Percentiles rank a stretch among this genome's conserved stretches.
Evolutionary conservation across 2,797 vertebrate species (phyloP).

Genomic region (Pangasius larnaudii): DNA sequence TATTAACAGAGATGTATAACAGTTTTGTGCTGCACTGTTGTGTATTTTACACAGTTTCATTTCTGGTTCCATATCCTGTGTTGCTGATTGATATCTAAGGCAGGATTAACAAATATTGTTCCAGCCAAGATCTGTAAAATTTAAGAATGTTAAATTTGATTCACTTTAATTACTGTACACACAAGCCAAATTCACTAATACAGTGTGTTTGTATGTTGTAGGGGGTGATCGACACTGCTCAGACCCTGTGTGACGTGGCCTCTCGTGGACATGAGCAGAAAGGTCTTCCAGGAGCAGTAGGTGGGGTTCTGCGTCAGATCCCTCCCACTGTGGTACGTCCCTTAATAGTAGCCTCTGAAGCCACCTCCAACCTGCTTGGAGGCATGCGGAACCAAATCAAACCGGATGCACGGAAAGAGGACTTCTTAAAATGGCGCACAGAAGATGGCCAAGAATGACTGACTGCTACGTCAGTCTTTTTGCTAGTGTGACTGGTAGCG

Average conservation of each 20-base stretch:
- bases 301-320: constrained; percentile 90
- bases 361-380: constrained; percentile 89
- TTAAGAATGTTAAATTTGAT: not conserved
- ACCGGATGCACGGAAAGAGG: constrained; percentile 89
- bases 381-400: constrained; percentile 96
- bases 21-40: not conserved
- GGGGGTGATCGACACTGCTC: constrained; percentile 90
- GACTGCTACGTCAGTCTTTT: constrained; percentile 48
- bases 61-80: not conserved
- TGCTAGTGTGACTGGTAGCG: constrained; percentile 42
- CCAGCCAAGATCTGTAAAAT: not conserved
- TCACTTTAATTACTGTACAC: not conserved
- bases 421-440: constrained; percentile 89
- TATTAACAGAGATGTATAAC: not conserved
- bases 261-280: constrained; percentile 91
- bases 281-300: constrained; percentile 88
- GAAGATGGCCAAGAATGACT: constrained; percentile 86
- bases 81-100: not conserved
- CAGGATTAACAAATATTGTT: not conserved
- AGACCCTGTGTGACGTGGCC: constrained; percentile 89
- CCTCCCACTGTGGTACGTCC: constrained; percentile 92
- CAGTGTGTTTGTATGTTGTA: constrained; percentile 55
- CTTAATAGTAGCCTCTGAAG: constrained; percentile 89
- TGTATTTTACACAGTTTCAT: not conserved
- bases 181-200: not conserved